Percentiles rank a stretch among this genome's conserved stretches.
phyloP scores from a whole-genome alignment of 2,797 vertebrate genomes.

The Myotis myotis region DNA sequence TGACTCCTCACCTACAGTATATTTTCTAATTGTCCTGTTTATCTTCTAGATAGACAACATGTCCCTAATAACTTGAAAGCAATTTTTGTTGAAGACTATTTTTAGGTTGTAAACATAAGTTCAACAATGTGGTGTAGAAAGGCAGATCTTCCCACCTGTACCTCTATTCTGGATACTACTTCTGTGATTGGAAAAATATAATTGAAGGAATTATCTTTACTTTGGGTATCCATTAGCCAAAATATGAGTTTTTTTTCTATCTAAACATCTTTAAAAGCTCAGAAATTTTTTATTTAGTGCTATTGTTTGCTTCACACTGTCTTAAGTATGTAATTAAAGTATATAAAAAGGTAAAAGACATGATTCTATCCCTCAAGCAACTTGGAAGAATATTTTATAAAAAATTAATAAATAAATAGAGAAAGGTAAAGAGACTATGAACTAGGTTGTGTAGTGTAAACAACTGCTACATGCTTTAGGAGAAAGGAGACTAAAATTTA shows the following conservation, averaged over 20 bases:
- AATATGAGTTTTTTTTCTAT: not conserved
- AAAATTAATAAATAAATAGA: not conserved
- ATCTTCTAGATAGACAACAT: not conserved
- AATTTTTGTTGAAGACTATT: not conserved
- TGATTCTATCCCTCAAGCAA: not conserved
- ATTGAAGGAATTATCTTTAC: not conserved
- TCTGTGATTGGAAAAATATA: not conserved
- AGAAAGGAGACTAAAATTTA: not conserved
- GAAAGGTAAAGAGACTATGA: not conserved
- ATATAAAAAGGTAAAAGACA: not conserved
- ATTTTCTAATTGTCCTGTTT: not conserved
- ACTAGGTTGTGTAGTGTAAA: not conserved
- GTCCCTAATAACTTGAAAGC: not conserved
- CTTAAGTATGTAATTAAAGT: not conserved
- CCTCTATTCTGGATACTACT: not conserved
- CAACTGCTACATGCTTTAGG: not conserved
- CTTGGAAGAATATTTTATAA: not conserved
- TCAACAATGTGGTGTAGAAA: not conserved
- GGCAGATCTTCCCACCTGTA: not conserved
- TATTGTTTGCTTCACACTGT: not conserved
- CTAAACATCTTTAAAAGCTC: not conserved
- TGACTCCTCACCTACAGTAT: not conserved
- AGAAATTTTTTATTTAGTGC: not conserved
- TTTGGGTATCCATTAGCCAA: not conserved
- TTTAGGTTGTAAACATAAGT: not conserved